These are phyloP conservation scores for Synanceia verrucosa DNA, from an alignment of 2,797 vertebrate species.

Conservation along the genomic window DNA sequence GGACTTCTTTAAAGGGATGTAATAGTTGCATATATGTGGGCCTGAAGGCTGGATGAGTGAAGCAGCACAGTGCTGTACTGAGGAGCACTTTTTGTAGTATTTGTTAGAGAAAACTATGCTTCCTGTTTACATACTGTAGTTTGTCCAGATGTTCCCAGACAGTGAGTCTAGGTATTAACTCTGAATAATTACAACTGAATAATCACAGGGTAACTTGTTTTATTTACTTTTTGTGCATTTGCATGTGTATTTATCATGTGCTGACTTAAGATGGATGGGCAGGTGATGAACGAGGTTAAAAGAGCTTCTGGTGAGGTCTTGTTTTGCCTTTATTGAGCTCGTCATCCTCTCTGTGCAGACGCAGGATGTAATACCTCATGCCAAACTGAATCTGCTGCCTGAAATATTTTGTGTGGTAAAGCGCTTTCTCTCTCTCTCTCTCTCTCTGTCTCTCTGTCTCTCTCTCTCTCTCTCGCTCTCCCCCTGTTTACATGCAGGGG, in stretches of 20 bases:
- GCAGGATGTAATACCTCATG: slow-evolving; percentile 28
- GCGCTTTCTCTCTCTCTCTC: background rate
- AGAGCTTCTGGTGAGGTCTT: slow-evolving; percentile 22
- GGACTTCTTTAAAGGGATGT: background rate
- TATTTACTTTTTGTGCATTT: slow-evolving; percentile 16
- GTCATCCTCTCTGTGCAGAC: slow-evolving; percentile 31
- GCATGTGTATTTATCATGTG: background rate
- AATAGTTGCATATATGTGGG: background rate
- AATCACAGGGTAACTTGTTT: slow-evolving; percentile 22
- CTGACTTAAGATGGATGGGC: slow-evolving; percentile 19
- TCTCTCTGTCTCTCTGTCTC: background rate
- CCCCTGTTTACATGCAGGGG: slow-evolving; percentile 14
- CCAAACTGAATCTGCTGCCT: slow-evolving; percentile 46
- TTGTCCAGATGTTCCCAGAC: slow-evolving; percentile 20
- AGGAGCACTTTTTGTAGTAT: slow-evolving; percentile 16
- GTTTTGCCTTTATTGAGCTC: slow-evolving; percentile 27
- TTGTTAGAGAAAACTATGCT: slow-evolving; percentile 27
- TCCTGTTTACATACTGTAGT: slow-evolving; percentile 45
- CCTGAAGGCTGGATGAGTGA: background rate
- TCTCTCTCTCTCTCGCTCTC: background rate
- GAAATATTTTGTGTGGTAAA: slow-evolving; percentile 29
- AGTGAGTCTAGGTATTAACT: background rate
- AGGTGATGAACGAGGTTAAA: background rate
- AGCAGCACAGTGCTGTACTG: background rate
- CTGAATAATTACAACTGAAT: slow-evolving; percentile 15